Conservation (phyloP, 2,888 invertebrate species). For the Erynnis tages region DNA sequence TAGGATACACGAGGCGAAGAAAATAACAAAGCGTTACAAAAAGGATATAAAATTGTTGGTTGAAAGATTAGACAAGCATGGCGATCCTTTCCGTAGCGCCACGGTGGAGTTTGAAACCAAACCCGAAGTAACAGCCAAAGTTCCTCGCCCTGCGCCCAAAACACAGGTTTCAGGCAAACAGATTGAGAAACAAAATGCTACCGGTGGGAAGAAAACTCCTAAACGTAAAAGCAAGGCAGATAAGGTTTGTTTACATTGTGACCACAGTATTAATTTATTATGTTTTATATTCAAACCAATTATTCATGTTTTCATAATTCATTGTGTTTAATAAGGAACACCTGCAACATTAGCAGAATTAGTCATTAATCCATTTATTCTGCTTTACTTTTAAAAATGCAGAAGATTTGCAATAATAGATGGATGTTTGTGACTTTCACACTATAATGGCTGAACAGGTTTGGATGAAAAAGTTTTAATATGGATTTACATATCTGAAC, state of each 20-base stretch:
- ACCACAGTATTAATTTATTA: too few species aligned
- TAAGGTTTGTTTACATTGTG: conserved; percentile 55
- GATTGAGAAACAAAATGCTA: conserved; percentile 56
- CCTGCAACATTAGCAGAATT: too few species aligned
- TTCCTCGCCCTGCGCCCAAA: conserved; percentile 50
- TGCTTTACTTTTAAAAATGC: too few species aligned
- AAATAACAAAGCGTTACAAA: conserved; percentile 84
- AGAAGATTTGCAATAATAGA: too few species aligned
- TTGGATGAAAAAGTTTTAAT: too few species aligned
- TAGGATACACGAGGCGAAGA: conserved; percentile 87
- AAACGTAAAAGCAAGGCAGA: conserved; percentile 84
- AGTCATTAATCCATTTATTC: too few species aligned
- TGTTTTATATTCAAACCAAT: too few species aligned
- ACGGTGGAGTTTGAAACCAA: conserved; percentile 81
- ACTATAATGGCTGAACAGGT: too few species aligned
- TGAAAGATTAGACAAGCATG: conserved; percentile 85
- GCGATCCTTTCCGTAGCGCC: conserved; percentile 85
- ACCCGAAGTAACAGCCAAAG: conserved; percentile 51
- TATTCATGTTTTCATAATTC: too few species aligned
- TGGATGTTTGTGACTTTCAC: too few species aligned
- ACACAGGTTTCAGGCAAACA: conserved; percentile 51
- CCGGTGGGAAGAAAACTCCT: conserved; percentile 62
- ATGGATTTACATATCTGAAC: too few species aligned
- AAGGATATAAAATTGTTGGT: conserved; percentile 87
- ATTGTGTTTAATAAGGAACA: too few species aligned